A percentile compares a stretch with the other conserved stretches of the same genome.
Evolutionary conservation across 1,140 invertebrate genomes (phyloP).

Genomic region (Battus philenor): DNA sequence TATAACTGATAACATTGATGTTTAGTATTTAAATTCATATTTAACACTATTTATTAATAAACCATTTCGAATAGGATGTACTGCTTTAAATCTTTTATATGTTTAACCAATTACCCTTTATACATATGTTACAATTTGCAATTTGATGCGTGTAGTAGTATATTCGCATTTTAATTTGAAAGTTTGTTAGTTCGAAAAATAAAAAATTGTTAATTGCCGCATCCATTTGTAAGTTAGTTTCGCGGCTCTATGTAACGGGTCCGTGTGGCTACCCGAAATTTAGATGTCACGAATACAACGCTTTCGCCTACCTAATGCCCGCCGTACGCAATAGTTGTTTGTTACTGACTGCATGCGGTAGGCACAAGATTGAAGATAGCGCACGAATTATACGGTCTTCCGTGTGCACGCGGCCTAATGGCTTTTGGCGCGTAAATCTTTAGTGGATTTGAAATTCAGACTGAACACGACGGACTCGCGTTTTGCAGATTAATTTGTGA

Average conservation of each 20-base stretch:
- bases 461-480: too few species aligned
- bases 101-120: too few species aligned
- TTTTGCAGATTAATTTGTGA: too few species aligned
- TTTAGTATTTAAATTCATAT: too few species aligned
- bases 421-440: conserved; percentile 44
- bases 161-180: too few species aligned
- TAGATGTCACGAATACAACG: conserved; percentile 65
- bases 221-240: conserved; percentile 16
- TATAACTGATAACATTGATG: too few species aligned
- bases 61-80: too few species aligned
- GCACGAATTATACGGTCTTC: conserved; percentile 52
- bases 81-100: too few species aligned
- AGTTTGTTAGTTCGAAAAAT: too few species aligned
- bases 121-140: too few species aligned
- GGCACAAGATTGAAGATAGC: conserved; percentile 66
- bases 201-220: conserved; percentile 19
- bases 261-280: conserved; percentile 63
- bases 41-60: too few species aligned
- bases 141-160: too few species aligned
- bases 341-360: conserved; percentile 57
- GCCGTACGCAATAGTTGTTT: conserved; percentile 58
- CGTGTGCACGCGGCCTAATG: conserved; percentile 36
- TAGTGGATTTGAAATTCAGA: conserved; percentile 17
- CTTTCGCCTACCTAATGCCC: conserved; percentile 55
- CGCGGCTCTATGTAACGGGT: conserved; percentile 21